These are phyloP conservation scores for Ictalurus furcatus DNA, from an alignment of 2,113 vertebrate genomes.

Conservation along the genomic window DNA sequence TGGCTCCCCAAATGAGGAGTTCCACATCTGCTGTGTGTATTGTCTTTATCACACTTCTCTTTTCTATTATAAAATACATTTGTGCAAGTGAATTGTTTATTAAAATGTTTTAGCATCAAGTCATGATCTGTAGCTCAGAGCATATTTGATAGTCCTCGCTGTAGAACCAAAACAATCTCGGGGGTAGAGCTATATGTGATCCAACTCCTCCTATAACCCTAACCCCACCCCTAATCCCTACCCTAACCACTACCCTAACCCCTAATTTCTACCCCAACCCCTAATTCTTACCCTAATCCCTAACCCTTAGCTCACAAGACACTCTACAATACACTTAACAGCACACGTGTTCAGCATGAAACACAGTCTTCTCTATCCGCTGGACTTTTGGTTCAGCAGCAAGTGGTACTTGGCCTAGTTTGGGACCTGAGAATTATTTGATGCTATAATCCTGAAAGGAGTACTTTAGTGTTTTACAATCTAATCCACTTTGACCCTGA, in stretches of 20 bases:
- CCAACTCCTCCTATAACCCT: not conserved
- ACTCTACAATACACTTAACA: not conserved
- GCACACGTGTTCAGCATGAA: not conserved
- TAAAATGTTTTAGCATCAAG: constrained; percentile 6
- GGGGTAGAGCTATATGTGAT: not conserved
- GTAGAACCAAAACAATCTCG: not conserved
- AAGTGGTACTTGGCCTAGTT: not conserved
- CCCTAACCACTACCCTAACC: not conserved
- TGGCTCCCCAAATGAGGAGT: constrained; percentile 64
- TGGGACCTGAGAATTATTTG: not conserved
- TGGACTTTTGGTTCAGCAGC: not conserved
- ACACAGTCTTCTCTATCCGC: no score
- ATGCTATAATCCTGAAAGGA: not conserved
- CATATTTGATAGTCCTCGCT: not conserved
- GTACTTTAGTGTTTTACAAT: not conserved
- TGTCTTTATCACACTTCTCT: constrained; percentile 31
- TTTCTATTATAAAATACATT: constrained; percentile 23
- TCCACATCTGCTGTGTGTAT: constrained; percentile 68
- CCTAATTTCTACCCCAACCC: not conserved
- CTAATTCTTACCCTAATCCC: not conserved
- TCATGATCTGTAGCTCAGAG: not conserved
- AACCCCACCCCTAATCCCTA: not conserved
- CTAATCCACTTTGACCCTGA: not conserved
- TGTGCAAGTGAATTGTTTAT: constrained; percentile 58
- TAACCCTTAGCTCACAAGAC: not conserved